Evolutionary conservation across 1,140 invertebrate species (phyloP).

Genomic region (Thalassaphorura encarpata): DNA sequence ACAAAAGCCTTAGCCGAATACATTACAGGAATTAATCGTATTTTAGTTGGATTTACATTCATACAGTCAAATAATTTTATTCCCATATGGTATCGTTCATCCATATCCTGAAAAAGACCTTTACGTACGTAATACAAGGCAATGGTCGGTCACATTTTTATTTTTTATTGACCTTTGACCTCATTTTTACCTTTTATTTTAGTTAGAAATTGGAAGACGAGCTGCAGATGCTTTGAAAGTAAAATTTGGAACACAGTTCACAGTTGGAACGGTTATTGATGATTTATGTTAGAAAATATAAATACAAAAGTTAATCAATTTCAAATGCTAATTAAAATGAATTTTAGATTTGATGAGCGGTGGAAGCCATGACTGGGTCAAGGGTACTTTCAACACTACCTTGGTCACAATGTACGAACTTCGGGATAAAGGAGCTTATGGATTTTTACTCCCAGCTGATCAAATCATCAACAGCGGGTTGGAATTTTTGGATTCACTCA

Average conservation of each 20-base stretch:
- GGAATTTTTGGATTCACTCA: background rate
- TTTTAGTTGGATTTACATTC: slow-evolving; percentile 75
- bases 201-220: slow-evolving; percentile 47
- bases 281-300: slow-evolving; percentile 57
- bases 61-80: slow-evolving; percentile 74
- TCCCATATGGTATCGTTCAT: slow-evolving; percentile 61
- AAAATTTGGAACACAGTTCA: slow-evolving; percentile 56
- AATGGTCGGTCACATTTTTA: too few species aligned
- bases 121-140: too few species aligned
- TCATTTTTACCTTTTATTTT: background rate
- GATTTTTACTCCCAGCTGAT: slow-evolving; percentile 5
- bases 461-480: background rate
- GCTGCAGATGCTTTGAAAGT: slow-evolving; percentile 53
- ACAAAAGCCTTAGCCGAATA: slow-evolving; percentile 57
- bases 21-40: slow-evolving; percentile 39
- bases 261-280: slow-evolving; percentile 58
- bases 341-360: background rate
- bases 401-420: background rate
- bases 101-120: slow-evolving; percentile 45
- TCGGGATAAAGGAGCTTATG: background rate
- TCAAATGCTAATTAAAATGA: background rate
- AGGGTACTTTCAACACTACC: background rate
- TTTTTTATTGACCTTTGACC: slow-evolving; percentile 36
- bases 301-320: background rate
- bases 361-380: background rate